Percentiles rank a stretch among this genome's conserved stretches.
Evolutionary conservation across 37 sponge, comb jelly and placozoan species (phyloP).

Genomic region (Cliona cf. orientalis): DNA sequence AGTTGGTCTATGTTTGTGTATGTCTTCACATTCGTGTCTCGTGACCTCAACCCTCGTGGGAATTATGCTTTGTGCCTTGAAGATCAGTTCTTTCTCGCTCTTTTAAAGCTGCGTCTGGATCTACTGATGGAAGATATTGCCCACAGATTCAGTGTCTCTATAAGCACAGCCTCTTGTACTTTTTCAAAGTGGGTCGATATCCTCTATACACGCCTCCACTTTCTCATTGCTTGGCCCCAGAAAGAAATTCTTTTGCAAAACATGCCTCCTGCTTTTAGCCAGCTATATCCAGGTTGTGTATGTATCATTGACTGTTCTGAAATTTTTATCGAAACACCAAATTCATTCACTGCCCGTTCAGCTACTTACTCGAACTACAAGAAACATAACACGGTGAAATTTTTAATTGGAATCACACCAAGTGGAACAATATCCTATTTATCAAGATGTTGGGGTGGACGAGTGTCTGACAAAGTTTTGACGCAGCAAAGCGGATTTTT

Average conservation of each 20-base stretch:
- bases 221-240: neutral
- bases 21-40: neutral
- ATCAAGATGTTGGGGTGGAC: constrained; percentile 46
- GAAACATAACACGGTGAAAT: constrained; percentile 60
- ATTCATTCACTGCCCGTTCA: constrained; percentile 6
- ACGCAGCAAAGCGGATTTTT: constrained; percentile 49
- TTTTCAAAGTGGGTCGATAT: neutral
- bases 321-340: constrained; percentile 23
- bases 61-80: neutral
- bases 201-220: neutral
- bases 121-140: neutral
- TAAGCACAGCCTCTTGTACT: neutral
- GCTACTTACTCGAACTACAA: constrained; percentile 61
- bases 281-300: neutral
- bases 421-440: constrained; percentile 25
- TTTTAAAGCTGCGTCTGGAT: neutral
- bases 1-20: neutral
- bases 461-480: constrained; percentile 37
- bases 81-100: neutral
- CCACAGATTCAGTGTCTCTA: neutral
- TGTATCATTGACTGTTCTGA: constrained; percentile 35
- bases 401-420: constrained; percentile 49
- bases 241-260: neutral
- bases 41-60: neutral
- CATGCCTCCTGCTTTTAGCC: neutral